Evolutionary conservation across 1,140 invertebrate genomes (phyloP).

Genomic region (Charaxes varanes): DNA sequence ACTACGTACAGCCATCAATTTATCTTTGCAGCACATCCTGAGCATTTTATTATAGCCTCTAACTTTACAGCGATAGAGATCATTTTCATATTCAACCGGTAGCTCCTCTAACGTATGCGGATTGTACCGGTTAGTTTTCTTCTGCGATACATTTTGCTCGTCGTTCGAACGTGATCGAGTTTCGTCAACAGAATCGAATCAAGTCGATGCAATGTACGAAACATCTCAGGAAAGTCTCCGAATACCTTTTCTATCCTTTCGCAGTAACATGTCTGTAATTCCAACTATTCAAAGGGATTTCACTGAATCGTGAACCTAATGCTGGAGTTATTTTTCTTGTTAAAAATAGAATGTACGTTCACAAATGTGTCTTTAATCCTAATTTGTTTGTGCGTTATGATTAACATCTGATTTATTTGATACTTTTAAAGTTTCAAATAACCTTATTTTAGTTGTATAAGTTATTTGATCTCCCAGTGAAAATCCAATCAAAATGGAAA

Average conservation of each 20-base stretch:
- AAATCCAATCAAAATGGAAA: too few species aligned
- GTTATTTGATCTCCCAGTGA: too few species aligned
- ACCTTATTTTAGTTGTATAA: too few species aligned
- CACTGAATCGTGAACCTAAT: too few species aligned
- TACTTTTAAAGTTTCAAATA: too few species aligned
- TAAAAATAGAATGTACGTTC: too few species aligned
- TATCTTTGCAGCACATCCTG: background rate
- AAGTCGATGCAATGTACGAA: slow-evolving; percentile 8
- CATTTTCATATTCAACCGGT: slow-evolving; percentile 1
- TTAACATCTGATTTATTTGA: too few species aligned
- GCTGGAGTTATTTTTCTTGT: too few species aligned
- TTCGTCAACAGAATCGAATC: slow-evolving; percentile 20
- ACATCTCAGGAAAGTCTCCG: slow-evolving; percentile 1
- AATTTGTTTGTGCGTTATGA: too few species aligned
- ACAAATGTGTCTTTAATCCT: too few species aligned
- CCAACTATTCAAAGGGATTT: background rate
- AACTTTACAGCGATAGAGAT: slow-evolving; percentile 3
- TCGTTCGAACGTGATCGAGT: slow-evolving; percentile 22
- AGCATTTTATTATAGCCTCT: slow-evolving; percentile 6
- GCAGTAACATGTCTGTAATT: background rate
- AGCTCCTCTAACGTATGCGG: slow-evolving; percentile 13
- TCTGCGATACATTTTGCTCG: slow-evolving; percentile 17
- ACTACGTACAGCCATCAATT: slow-evolving; percentile 8
- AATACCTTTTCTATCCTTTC: background rate
- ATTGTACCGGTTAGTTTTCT: slow-evolving; percentile 23